Conservation (phyloP, 1,140 invertebrate species). For the Chelonus insularis region DNA sequence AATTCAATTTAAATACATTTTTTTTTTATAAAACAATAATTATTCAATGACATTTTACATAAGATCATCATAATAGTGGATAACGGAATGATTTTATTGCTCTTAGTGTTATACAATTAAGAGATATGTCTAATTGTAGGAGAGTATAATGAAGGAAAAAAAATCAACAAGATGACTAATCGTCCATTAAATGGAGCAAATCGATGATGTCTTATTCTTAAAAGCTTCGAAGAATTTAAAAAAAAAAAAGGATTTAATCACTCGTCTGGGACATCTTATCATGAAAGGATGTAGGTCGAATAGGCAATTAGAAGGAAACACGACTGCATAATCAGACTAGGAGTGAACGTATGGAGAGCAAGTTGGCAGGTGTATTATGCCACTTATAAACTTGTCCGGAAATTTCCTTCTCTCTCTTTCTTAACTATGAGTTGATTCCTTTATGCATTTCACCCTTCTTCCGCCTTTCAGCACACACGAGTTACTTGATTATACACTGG, state of each 20-base stretch:
- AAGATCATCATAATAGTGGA: too few species aligned
- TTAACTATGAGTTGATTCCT: not conserved
- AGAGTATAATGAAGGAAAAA: too few species aligned
- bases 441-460: not conserved
- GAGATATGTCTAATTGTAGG: too few species aligned
- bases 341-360: not conserved
- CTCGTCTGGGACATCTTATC: conserved; percentile 15
- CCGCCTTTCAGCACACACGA: not conserved
- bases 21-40: too few species aligned
- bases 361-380: conserved; percentile 5
- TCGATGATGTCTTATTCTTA: not conserved
- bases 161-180: too few species aligned
- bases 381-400: not conserved
- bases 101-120: too few species aligned
- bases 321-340: conserved; percentile 16
- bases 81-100: too few species aligned
- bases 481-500: conserved; percentile 13
- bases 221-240: not conserved
- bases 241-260: too few species aligned
- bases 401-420: not conserved
- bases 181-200: too few species aligned
- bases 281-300: conserved; percentile 13
- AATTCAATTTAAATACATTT: too few species aligned
- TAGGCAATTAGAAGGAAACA: conserved; percentile 16
- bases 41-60: too few species aligned